Conservation (phyloP, 2,888 invertebrate genomes). For the Cephus spinipes region DNA sequence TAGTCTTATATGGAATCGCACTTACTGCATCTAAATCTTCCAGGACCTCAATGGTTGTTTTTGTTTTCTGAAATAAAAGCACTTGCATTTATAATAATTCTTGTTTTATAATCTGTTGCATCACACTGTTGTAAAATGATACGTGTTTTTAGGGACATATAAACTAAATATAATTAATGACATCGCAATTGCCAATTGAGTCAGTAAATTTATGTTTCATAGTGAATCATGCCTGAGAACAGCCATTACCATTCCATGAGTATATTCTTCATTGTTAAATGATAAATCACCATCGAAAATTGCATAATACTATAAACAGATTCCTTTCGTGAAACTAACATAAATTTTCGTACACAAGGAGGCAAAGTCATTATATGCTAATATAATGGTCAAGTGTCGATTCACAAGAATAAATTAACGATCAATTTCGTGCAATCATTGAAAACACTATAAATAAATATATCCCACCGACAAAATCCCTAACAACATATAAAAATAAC, state of each 20-base stretch:
- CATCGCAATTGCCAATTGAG: not conserved
- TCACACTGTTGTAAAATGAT: not conserved
- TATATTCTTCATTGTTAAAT: too few relatives aligned
- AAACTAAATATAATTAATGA: not conserved
- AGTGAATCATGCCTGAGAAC: too few relatives aligned
- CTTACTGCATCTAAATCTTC: slow-evolving; percentile 78
- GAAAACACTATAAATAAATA: not conserved
- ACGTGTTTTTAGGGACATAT: not conserved
- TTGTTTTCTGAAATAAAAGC: slow-evolving; percentile 68
- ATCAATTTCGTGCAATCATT: slow-evolving; percentile 48
- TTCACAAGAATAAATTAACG: slow-evolving; percentile 45
- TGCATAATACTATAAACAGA: too few relatives aligned
- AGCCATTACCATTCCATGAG: too few relatives aligned
- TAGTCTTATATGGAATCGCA: not conserved
- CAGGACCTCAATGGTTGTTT: slow-evolving; percentile 71
- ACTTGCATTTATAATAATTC: not conserved
- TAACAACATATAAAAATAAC: not conserved
- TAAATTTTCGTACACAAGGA: slow-evolving; percentile 21
- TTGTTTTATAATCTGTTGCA: not conserved
- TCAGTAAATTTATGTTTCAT: not conserved
- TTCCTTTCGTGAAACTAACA: slow-evolving; percentile 15
- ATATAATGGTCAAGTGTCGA: slow-evolving; percentile 41
- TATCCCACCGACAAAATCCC: not conserved
- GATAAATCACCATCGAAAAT: too few relatives aligned
- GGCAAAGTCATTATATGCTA: slow-evolving; percentile 51